Percentiles rank a stretch among this genome's conserved stretches.
These are phyloP conservation scores for Crotalus adamanteus DNA, from an alignment of 2,797 vertebrate species.

Conservation along the genomic window DNA sequence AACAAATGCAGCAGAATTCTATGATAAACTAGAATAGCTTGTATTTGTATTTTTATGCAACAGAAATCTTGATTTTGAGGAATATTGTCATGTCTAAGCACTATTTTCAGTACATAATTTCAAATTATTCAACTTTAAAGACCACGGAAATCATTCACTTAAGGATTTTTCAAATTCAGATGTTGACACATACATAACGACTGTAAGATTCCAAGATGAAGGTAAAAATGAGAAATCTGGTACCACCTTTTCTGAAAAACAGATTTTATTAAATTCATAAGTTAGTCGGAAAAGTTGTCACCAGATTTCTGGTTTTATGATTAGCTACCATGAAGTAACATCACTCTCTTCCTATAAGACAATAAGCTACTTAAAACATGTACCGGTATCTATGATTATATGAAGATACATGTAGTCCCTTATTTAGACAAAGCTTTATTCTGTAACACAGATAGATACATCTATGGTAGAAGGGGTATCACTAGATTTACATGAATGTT, in stretches of 20 bases:
- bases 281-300: not conserved
- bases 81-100: not conserved
- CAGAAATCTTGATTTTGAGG: conserved; percentile 31
- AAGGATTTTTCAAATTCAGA: conserved; percentile 9
- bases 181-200: not conserved
- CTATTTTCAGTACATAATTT: not conserved
- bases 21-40: conserved; percentile 35
- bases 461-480: not conserved
- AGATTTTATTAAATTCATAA: not conserved
- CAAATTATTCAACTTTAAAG: conserved; percentile 25
- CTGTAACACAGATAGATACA: not conserved
- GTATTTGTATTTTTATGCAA: conserved; percentile 28
- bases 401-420: not conserved
- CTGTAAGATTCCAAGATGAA: not conserved
- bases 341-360: not conserved
- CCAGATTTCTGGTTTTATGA: not conserved
- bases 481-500: not conserved
- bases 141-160: conserved; percentile 27
- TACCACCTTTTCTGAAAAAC: not conserved
- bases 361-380: not conserved
- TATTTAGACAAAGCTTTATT: not conserved
- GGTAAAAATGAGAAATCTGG: not conserved
- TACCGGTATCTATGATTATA: not conserved
- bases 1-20: conserved; percentile 38
- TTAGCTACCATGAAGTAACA: not conserved